These are phyloP conservation scores for Struthio camelus DNA, from an alignment of 2,113 vertebrate species.

Conservation along the genomic window DNA sequence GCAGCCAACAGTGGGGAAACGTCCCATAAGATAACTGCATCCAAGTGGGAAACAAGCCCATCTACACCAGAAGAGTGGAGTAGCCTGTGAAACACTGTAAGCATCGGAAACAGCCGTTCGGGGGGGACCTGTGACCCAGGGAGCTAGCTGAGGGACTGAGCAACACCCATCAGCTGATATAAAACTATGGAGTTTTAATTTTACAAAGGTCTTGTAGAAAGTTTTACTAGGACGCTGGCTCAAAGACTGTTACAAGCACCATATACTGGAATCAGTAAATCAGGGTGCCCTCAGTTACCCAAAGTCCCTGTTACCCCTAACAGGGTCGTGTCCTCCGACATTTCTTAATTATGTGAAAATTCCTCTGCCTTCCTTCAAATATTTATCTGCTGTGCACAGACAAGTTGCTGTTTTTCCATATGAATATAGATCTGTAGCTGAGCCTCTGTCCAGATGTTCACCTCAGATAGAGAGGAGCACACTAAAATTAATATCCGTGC, in stretches of 20 bases:
- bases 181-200: background rate
- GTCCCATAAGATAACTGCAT: background rate
- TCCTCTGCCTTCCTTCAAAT: conserved; percentile 18
- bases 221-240: background rate
- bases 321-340: background rate
- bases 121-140: background rate
- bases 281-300: background rate
- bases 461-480: background rate
- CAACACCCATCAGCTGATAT: background rate
- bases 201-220: background rate
- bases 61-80: background rate
- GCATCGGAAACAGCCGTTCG: background rate
- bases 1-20: background rate
- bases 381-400: conserved; percentile 32
- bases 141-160: background rate
- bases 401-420: background rate
- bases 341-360: conserved; percentile 33
- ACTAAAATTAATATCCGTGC: background rate
- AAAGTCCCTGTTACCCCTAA: background rate
- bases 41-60: background rate
- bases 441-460: conserved; percentile 24
- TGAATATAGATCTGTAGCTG: background rate
- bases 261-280: background rate
- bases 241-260: background rate
- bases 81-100: background rate